Base-by-base conservation (phyloP, 2,888 invertebrate species). In the Orchesellides sinensis region DNA sequence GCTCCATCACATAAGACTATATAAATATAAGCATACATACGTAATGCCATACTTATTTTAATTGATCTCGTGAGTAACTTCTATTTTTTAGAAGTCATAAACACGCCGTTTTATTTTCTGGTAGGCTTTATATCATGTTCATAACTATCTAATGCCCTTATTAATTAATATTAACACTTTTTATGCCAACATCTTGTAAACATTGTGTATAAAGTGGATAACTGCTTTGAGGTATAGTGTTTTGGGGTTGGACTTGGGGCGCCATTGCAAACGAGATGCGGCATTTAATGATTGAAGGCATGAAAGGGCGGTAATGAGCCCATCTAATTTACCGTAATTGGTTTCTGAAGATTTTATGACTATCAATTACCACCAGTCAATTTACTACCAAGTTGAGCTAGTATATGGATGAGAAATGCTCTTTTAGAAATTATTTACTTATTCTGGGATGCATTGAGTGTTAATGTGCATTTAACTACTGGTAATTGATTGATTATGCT, bases 1-100 rank as follows among this genome's bases (percentile, higher is more conserved):
- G 3, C 5, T 54, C 8, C 21, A 10, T 54, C 19, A 10, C 12
- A n/a, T 54, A 10, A 1, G 23, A 52, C 5, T 6, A 12, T n/a
- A 54, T 25, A 8, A 10, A 54, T 23, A 12, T 8, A 6, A 4
- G 14, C 23, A 5, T 4, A 3, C 2, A 29, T 8, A 14, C 61
- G 3, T 8, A 61, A 61, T 29, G 29, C 6, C n/a, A 45, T 45
- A 12, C 61, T 45, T 47, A 17, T 52, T 65, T 65, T 52, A 49
- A 65, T 63, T 74, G 74, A 74, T 73, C 61, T 61, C 61, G 65
- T 74, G 74, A 74, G 74, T 65, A 23, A 52, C 63, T 65, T 35
- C 19, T 74, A 75, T 66, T 40, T 40, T 56, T 45, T 52, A 73
- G 66, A 56, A 61, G 66, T 68, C 66, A 32, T 75, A 66, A 75